Evolutionary conservation across 2,888 invertebrate genomes (phyloP), one percentile per base, ranked within the genome.

Genomic region (Abrostola tripartita): DNA sequence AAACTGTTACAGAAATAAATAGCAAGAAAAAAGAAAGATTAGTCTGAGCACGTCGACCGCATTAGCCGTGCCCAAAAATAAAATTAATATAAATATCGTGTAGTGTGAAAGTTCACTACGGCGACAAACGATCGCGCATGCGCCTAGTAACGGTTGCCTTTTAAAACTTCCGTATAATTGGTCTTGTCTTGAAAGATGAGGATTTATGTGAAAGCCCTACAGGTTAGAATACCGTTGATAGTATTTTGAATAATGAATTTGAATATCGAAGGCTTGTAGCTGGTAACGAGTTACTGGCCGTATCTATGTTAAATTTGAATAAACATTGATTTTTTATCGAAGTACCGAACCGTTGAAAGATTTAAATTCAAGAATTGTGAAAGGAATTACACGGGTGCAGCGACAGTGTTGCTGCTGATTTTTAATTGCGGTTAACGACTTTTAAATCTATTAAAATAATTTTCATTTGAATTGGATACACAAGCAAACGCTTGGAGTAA

Each of bases 71-170:
- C 88, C 84, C 87, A 88, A 92, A 93, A 93, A 92, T 93, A 91
- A 92, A 90, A 92, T 90, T 90, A 91, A 92, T 92, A 85, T 88
- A 76, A 76, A 81, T 81, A 85, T 84, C 72, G 78, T 81, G 65
- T 68, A 83, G 90, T 91, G 93, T 93, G 89, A 92, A 91, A 92
- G 92, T 94, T 92, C 91, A 92, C 84, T 87, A 84, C 84, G 85
- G 84, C 87, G 90, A 90, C 88, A 90, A 90, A 89, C 82, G 83
- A 87, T 79, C 70, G 79, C 85, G 84, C 84, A 81, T 84, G 85
- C 83, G 83, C 81, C 83, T 82, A 84, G 82, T 85, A 81, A 83
- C 82, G 80, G 81, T 78, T 65, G 74, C 77, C 81, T 83, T 87
- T 87, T 79, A 89, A 88, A 85, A 86, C 85, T 86, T 84, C 81